phyloP scores from a whole-genome alignment of 1,140 invertebrate genomes.

The Cataglyphis hispanica region DNA sequence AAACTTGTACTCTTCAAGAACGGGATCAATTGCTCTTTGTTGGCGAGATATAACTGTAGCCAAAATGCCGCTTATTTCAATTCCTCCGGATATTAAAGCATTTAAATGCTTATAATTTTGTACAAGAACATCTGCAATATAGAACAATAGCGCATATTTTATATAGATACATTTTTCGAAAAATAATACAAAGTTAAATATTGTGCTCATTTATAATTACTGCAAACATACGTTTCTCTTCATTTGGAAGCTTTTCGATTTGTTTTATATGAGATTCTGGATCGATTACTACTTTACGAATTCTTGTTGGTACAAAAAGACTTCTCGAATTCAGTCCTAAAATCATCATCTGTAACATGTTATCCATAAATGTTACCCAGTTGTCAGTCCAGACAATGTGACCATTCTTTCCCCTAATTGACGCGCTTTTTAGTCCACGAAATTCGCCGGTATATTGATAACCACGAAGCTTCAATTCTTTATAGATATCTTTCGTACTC shows the following conservation, averaged over 20 bases:
- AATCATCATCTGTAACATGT: slow-evolving; percentile 85
- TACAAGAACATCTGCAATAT: slow-evolving; percentile 81
- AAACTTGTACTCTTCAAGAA: slow-evolving; percentile 92
- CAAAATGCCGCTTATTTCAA: slow-evolving; percentile 93
- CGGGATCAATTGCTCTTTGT: slow-evolving; percentile 89
- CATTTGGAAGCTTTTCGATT: slow-evolving; percentile 74
- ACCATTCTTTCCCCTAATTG: too few species aligned
- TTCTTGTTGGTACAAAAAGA: slow-evolving; percentile 94
- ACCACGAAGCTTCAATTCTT: too few species aligned
- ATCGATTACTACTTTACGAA: slow-evolving; percentile 93
- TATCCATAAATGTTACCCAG: too few species aligned
- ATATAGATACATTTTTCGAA: background rate
- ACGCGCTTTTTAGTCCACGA: too few species aligned
- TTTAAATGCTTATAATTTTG: slow-evolving; percentile 85
- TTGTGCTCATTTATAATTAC: too few species aligned
- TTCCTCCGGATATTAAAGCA: slow-evolving; percentile 89
- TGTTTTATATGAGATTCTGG: slow-evolving; percentile 89
- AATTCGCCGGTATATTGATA: too few species aligned
- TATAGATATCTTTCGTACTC: background rate
- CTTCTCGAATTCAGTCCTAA: slow-evolving; percentile 90
- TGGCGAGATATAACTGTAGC: slow-evolving; percentile 92
- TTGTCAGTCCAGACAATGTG: too few species aligned
- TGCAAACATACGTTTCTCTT: slow-evolving; percentile 75
- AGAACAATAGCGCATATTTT: background rate
- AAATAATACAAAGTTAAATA: background rate